Percentiles rank a stretch among this genome's conserved stretches.
Evolutionary conservation across 2,888 invertebrate genomes (phyloP).

Genomic region (Tachina grossa): DNA sequence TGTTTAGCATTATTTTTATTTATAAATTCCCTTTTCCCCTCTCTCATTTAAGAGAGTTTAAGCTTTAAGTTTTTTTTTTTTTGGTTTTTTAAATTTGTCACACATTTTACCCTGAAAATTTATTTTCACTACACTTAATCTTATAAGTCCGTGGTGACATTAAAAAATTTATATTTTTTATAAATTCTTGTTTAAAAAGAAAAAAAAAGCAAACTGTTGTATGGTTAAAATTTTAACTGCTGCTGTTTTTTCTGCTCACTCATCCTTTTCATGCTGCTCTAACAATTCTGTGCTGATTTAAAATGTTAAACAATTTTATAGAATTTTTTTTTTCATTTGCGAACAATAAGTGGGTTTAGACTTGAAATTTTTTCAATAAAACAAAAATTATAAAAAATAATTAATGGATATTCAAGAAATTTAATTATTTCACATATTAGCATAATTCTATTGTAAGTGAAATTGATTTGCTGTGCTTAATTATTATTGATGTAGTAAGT

Average conservation of each 20-base stretch:
- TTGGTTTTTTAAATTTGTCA: conserved; percentile 39
- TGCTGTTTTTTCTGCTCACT: background rate
- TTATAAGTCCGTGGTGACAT: conserved; percentile 63
- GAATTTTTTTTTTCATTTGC: background rate
- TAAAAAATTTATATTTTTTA: conserved; percentile 25
- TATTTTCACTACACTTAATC: conserved; percentile 66
- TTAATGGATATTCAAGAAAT: too few relatives aligned
- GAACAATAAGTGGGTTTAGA: background rate
- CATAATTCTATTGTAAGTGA: too few relatives aligned
- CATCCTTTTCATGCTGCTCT: conserved; percentile 50
- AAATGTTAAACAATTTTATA: conserved; percentile 24
- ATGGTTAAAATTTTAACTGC: conserved; percentile 24
- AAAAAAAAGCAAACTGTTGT: conserved; percentile 7
- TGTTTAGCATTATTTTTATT: conserved; percentile 2
- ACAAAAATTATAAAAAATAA: too few relatives aligned
- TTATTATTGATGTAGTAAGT: too few relatives aligned
- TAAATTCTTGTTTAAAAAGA: conserved; percentile 43
- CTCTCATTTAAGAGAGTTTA: too few relatives aligned
- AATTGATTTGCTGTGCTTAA: too few relatives aligned
- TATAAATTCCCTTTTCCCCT: background rate
- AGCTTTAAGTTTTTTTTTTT: background rate
- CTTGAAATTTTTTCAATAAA: too few relatives aligned
- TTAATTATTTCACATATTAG: too few relatives aligned
- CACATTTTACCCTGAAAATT: conserved; percentile 43
- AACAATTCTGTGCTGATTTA: conserved; percentile 52